Evolutionary conservation across 2,113 vertebrate species (phyloP), one percentile per base, ranked within the genome.

Genomic region (Hippocampus comes): DNA sequence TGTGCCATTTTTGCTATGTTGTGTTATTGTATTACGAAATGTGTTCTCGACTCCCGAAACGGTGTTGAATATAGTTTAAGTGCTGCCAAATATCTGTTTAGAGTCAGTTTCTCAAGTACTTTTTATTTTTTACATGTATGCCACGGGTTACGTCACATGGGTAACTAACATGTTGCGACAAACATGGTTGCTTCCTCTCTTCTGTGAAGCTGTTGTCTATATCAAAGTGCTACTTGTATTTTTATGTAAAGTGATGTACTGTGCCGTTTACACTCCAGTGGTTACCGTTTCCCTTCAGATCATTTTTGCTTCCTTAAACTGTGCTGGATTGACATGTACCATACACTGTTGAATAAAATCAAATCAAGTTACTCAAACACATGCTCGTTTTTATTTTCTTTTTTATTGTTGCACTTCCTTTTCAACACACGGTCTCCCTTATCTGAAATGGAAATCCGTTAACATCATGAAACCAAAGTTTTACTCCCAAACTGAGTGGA

Each of bases 121-220:
- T 79, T 34, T 38, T 38, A 38, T 38, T 38, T 38, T 79, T 82
- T 74, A 85, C 80, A 76, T 84, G 84, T 88, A 73, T 61, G 41
- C 66, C 25, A 65, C 84, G 73, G 84, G 88, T 86, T 25, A 78
- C 64, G 76, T 87, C 71, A 73, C 84, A 77, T 82, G 57, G 82
- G 86, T 91, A 90, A 80, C 74, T 75, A 89, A 89, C 89, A 90
- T 92, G 90, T 92, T 90, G 88, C 90, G 90, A 73, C 84, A 91
- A 91, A 91, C 89, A 89, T 91, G 90, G 84, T 89, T 86, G 83
- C 80, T 81, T 88, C 87, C 88, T 92, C 89, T 90, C 90, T 92
- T 92, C 89, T 92, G 91, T 92, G 91, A 92, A 92, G 91, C 86
- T 90, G 84, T 90, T 75, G 82, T 88, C 78, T 82, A 76, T 79